These are phyloP conservation scores for Littorina saxatilis DNA, from an alignment of 1,140 invertebrate genomes.

Conservation along the genomic window DNA sequence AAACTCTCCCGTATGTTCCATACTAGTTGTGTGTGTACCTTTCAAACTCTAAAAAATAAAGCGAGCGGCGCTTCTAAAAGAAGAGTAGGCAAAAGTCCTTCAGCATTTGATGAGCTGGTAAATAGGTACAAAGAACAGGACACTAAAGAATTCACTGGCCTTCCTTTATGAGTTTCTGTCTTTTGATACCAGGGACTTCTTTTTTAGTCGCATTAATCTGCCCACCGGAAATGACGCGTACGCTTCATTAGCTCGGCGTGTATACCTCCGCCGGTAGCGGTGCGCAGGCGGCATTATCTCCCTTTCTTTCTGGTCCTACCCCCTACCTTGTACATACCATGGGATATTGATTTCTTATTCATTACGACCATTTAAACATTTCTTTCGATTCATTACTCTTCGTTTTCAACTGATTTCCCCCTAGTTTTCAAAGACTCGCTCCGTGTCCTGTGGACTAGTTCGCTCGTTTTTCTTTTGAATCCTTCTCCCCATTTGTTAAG, in stretches of 20 bases:
- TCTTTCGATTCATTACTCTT: constrained; percentile 16
- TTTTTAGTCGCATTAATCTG: constrained; percentile 18
- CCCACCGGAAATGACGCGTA: constrained; percentile 15
- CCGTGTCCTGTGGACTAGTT: neutral
- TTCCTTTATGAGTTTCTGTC: neutral
- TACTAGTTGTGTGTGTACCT: neutral
- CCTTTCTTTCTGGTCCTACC: neutral
- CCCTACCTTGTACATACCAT: neutral
- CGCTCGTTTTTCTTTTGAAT: neutral
- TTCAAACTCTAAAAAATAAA: no score
- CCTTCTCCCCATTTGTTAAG: no score
- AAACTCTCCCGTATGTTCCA: no score
- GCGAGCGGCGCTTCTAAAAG: no score
- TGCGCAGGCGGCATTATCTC: neutral
- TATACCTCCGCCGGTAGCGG: neutral
- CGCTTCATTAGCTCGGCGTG: constrained; percentile 8
- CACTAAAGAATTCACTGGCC: neutral
- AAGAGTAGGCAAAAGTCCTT: no score
- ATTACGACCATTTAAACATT: constrained; percentile 20
- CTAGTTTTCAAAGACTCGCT: neutral
- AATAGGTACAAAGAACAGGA: neutral
- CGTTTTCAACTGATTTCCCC: neutral
- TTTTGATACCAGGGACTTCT: constrained; percentile 10
- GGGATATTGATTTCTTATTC: constrained; percentile 18
- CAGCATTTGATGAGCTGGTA: neutral